Base-by-base conservation (phyloP, 2,113 vertebrate species). In the Protomyctophum bolini region DNA sequence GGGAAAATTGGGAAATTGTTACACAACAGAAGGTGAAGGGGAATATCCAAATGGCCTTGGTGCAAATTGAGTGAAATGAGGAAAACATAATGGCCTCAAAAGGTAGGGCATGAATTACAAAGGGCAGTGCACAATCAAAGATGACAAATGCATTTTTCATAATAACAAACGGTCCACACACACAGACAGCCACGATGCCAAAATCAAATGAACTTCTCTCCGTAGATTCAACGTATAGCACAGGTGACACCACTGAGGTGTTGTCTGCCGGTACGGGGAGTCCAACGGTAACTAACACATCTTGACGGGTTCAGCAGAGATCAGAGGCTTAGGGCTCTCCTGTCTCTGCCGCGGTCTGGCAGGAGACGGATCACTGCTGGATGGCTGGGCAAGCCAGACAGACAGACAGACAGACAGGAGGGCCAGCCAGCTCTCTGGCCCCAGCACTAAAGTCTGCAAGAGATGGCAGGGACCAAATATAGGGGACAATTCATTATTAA, bases 311-410 rank as follows among this genome's bases (percentile, higher is more conserved):
- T 78, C 61, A 63, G 74, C 21, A 9, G 56, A 75, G 63, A 80
- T 77, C 72, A 72, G 58, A 72, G 81, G 78, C 81, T 85, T 65
- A 75, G 63, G 49, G 70, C 41, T 69, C 41, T 69, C 58, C 46
- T 62, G 76, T 86, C 83, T 73, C 60, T 79, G 72, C 70, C 50
- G 76, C 73, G 51, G 65, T 74, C 56, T 46, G 21, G 62, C 67
- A 58, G 62, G 33, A 64, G 79, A 56, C 58, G 29, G 75, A 84
- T 84, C 69, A 70, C 77, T 79, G 80, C 68, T 65, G 82, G 80
- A 72, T 74, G 62, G 73, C 56, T 66, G 11, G 55, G 62, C 76
- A 66, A 66, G 62, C 59, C 21, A 21, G 21, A 21, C 21, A 21
- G 21, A 62, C 21, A 21, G 21, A 21, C 21, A 21, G 21, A 62